A percentile compares a stretch with the other conserved stretches of the same genome.
Conservation (phyloP, 2,113 vertebrate genomes). For the Suricata suricatta region DNA sequence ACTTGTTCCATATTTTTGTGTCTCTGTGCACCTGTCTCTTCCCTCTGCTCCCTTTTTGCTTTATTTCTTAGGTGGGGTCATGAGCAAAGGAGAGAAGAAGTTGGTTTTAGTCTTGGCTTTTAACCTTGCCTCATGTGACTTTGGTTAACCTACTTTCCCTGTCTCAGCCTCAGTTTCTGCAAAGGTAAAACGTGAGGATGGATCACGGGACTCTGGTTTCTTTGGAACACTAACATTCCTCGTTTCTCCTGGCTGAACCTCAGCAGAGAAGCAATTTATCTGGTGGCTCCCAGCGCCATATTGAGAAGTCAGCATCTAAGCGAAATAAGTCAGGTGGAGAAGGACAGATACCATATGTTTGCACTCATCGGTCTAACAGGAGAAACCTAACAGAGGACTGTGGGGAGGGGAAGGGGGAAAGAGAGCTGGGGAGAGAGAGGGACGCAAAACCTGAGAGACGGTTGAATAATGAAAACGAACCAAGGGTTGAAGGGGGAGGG, state of each 20-base stretch:
- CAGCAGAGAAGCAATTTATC: no score
- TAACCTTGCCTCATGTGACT: not conserved
- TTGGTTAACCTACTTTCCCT: not conserved
- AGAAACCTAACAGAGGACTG: no score
- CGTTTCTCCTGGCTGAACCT: not conserved
- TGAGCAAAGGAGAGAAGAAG: not conserved
- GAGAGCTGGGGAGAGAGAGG: no score
- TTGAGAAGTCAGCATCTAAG: not conserved
- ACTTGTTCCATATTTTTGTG: accelerated
- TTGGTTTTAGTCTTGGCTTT: not conserved
- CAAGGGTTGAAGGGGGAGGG: no score
- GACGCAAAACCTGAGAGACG: no score
- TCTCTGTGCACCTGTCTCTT: not conserved
- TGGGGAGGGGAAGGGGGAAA: no score
- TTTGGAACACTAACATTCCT: no score
- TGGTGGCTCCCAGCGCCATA: accelerated
- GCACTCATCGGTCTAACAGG: no score
- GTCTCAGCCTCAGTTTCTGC: not conserved
- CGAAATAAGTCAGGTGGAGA: no score
- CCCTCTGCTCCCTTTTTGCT: not conserved
- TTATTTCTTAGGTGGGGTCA: not conserved
- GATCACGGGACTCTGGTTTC: not conserved
- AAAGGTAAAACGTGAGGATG: not conserved
- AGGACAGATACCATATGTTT: no score
- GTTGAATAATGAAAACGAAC: no score